Conservation (phyloP, 1,140 invertebrate genomes). For the Pseudobourletiella spinata region DNA sequence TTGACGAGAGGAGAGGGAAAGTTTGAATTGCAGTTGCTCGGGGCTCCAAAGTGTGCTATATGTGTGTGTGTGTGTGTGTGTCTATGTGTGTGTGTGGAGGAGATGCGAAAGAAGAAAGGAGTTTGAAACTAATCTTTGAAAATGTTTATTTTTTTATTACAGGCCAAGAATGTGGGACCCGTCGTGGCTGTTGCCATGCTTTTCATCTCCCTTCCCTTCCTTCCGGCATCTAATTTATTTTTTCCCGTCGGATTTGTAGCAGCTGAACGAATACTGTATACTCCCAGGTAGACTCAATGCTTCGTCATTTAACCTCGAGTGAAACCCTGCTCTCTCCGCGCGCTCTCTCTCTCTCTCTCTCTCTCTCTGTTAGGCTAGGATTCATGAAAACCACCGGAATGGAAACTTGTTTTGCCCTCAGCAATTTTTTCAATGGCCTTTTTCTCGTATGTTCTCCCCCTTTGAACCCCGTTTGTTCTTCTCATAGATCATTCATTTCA, state of each 20-base stretch:
- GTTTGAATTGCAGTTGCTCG: no score
- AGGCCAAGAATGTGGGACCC: not conserved
- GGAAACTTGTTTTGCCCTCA: not conserved
- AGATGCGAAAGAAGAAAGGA: not conserved
- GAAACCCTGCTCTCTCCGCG: not conserved
- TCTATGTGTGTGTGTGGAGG: no score
- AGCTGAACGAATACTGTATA: slow-evolving; percentile 81
- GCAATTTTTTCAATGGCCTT: not conserved
- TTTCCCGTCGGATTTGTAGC: slow-evolving; percentile 85
- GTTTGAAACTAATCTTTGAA: slow-evolving; percentile 4
- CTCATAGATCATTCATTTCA: no score
- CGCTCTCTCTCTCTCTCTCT: not conserved
- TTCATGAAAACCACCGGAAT: not conserved
- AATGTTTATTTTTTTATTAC: slow-evolving; percentile 1
- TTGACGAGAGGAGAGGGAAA: no score
- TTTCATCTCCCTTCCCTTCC: slow-evolving; percentile 54
- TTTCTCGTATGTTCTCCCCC: not conserved
- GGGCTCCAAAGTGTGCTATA: not conserved
- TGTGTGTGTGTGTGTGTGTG: no score
- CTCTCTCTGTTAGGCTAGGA: not conserved
- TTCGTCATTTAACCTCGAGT: not conserved
- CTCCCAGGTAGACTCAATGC: slow-evolving; percentile 80
- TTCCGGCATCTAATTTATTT: slow-evolving; percentile 77
- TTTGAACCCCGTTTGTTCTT: not conserved
- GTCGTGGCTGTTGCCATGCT: slow-evolving; percentile 22